Evolutionary conservation across 2,113 vertebrate genomes (phyloP).

Genomic region (Acrocephalus kingi): DNA sequence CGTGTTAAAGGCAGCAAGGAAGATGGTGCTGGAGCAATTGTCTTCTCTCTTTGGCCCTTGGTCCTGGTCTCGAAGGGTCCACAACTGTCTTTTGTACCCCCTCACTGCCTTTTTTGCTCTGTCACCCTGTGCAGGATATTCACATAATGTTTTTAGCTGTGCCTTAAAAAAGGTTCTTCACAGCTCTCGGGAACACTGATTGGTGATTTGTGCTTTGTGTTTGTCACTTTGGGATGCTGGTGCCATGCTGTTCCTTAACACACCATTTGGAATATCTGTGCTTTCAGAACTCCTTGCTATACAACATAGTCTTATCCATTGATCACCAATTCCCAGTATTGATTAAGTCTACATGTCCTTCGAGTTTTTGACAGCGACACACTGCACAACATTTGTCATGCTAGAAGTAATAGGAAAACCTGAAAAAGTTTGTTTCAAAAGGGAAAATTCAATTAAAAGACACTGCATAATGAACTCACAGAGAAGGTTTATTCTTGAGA

Average conservation of each 20-base stretch:
- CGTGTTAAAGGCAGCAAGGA: neutral
- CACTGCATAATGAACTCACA: neutral
- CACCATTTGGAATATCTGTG: neutral
- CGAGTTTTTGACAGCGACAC: neutral
- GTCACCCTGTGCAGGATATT: neutral
- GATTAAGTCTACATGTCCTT: neutral
- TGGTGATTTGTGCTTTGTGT: neutral
- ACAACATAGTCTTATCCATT: neutral
- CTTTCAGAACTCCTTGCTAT: neutral
- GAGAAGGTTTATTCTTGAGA: neutral
- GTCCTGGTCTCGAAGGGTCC: neutral
- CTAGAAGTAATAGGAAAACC: neutral
- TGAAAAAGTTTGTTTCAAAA: neutral
- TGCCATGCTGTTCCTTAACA: neutral
- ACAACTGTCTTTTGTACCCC: neutral
- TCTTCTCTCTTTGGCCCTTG: neutral
- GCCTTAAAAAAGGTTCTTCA: neutral
- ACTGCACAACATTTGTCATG: neutral
- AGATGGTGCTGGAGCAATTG: neutral
- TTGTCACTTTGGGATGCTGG: neutral
- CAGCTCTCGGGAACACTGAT: neutral
- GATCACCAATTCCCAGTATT: neutral
- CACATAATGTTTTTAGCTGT: fast-evolving
- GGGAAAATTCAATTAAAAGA: neutral
- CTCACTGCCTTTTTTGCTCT: neutral